Conservation (phyloP, 2,888 invertebrate genomes). For the Microplitis manilae region DNA sequence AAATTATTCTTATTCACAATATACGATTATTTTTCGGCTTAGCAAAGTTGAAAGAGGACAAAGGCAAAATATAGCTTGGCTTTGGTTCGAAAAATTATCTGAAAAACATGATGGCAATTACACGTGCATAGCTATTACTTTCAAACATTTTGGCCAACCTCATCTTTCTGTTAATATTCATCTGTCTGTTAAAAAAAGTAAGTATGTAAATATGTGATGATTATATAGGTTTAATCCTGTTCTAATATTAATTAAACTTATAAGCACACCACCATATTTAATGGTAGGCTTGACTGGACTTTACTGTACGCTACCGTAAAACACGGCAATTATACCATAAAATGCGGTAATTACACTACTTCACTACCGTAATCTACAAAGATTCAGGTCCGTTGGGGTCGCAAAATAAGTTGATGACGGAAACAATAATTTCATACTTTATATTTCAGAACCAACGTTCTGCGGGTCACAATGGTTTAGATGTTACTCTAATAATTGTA, state of each 20-base stretch:
- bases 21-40: constrained; percentile 28
- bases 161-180: constrained; percentile 47
- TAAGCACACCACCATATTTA: background rate
- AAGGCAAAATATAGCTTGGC: constrained; percentile 52
- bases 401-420: background rate
- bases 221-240: background rate
- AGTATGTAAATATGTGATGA: constrained; percentile 36
- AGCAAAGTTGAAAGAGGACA: constrained; percentile 52
- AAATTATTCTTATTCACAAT: constrained; percentile 23
- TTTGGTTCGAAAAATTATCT: constrained; percentile 56
- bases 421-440: background rate
- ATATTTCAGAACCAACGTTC: constrained; percentile 47
- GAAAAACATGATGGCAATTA: constrained; percentile 60
- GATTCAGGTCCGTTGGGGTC: too few species aligned
- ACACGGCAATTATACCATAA: too few species aligned
- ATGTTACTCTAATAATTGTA: constrained; percentile 69
- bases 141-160: constrained; percentile 39
- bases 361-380: too few species aligned
- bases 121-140: constrained; percentile 54
- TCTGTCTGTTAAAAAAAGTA: constrained; percentile 57
- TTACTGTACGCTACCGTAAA: too few species aligned
- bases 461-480: constrained; percentile 62
- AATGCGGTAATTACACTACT: too few species aligned
- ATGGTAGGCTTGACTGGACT: too few species aligned
- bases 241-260: background rate